A percentile compares a stretch with the other conserved stretches of the same genome.
Evolutionary conservation across 1,140 invertebrate species (phyloP).

Genomic region (Aphis craccivora): DNA sequence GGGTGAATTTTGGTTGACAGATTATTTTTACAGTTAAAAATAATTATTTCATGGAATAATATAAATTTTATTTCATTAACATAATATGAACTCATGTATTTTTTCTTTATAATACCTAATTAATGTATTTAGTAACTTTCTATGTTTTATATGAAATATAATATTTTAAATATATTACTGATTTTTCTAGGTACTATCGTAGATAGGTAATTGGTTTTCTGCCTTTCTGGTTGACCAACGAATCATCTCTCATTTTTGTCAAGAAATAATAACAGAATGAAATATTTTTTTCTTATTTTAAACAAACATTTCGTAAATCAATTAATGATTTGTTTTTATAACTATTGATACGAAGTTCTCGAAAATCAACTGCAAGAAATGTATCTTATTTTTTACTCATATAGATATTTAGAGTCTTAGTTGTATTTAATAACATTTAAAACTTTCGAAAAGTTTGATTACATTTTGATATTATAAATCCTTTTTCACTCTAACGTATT

Average conservation of each 20-base stretch:
- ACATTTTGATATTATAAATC: not conserved
- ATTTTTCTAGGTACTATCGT: not conserved
- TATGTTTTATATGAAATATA: too few relatives aligned
- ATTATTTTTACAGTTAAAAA: too few relatives aligned
- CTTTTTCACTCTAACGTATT: not conserved
- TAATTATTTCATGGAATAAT: too few relatives aligned
- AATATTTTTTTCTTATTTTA: not conserved
- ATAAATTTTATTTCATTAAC: too few relatives aligned
- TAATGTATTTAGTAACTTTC: too few relatives aligned
- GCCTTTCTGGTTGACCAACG: too few relatives aligned
- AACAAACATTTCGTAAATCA: not conserved
- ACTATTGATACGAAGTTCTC: not conserved
- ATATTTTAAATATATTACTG: not conserved
- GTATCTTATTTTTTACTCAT: not conserved
- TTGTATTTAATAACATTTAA: not conserved
- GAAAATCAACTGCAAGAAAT: not conserved
- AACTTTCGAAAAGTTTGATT: not conserved
- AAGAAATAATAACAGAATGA: not conserved
- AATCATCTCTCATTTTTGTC: not conserved
- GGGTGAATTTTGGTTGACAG: too few relatives aligned
- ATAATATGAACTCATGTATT: too few relatives aligned
- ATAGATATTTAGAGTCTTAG: not conserved
- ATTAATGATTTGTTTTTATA: not conserved
- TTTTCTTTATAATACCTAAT: too few relatives aligned
- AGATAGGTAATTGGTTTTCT: too few relatives aligned